Evolutionary conservation across 1,140 invertebrate genomes (phyloP).

Genomic region (Hycleus cichorii): DNA sequence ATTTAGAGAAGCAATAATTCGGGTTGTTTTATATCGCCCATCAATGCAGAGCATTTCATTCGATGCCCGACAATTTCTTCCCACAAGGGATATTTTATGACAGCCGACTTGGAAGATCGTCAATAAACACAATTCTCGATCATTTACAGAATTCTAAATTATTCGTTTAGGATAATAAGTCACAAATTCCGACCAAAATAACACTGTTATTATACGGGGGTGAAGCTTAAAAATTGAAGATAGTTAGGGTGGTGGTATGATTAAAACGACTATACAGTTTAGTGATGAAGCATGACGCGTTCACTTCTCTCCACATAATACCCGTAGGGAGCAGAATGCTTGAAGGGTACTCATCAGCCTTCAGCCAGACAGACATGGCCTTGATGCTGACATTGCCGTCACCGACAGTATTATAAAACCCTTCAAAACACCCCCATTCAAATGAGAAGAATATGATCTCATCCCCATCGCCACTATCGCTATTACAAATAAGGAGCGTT

Average conservation of each 20-base stretch:
- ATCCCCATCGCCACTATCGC: background rate
- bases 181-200: too few relatives aligned
- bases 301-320: background rate
- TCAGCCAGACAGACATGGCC: conserved; percentile 16
- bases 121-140: conserved; percentile 6
- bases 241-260: too few relatives aligned
- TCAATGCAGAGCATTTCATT: background rate
- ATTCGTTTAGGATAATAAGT: background rate
- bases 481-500: conserved; percentile 5
- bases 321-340: background rate
- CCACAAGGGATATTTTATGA: background rate
- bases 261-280: too few relatives aligned
- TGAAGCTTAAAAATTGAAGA: too few relatives aligned
- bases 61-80: background rate
- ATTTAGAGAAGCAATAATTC: background rate
- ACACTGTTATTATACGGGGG: background rate
- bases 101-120: background rate
- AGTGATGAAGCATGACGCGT: conserved; percentile 3
- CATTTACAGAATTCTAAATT: conserved; percentile 7
- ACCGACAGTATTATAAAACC: conserved; percentile 5
- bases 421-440: background rate
- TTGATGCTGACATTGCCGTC: conserved; percentile 19
- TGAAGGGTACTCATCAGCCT: conserved; percentile 11
- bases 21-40: too few relatives aligned
- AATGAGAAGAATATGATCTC: background rate